Conservation (phyloP, 2,113 vertebrate genomes). For the Natator depressus region DNA sequence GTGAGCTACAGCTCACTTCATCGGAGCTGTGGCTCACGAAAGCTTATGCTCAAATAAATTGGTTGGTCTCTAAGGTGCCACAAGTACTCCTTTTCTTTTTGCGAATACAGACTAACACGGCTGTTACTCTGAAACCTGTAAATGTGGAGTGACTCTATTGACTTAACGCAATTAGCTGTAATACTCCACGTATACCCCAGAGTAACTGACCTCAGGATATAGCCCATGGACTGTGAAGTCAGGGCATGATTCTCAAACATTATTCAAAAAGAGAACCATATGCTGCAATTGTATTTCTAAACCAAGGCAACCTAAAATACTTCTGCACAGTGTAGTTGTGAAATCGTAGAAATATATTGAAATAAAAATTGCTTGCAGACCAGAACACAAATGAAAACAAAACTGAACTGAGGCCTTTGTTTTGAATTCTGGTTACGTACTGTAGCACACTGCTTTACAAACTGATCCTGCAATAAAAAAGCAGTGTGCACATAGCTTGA, state of each 20-base stretch:
- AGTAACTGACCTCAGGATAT: neutral
- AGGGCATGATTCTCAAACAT: neutral
- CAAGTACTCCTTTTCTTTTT: too few relatives aligned
- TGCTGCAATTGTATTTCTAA: neutral
- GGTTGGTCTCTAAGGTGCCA: too few relatives aligned
- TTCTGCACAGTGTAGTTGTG: neutral
- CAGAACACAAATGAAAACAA: neutral
- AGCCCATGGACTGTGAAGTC: neutral
- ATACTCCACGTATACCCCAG: neutral
- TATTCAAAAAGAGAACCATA: neutral
- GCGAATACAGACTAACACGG: too few relatives aligned
- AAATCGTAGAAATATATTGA: neutral
- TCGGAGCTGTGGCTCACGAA: too few relatives aligned
- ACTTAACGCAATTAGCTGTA: neutral
- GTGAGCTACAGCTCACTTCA: too few relatives aligned
- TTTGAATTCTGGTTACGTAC: neutral
- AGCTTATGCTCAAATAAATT: too few relatives aligned
- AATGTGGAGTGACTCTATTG: neutral
- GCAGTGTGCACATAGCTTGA: neutral
- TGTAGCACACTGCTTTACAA: neutral
- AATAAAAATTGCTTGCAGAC: neutral
- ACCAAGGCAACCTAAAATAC: neutral
- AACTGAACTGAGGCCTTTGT: neutral
- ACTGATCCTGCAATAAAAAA: neutral
- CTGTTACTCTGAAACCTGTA: too few relatives aligned